phyloP scores from a whole-genome alignment of 1,140 invertebrate genomes.

The Drosophila albomicans region DNA sequence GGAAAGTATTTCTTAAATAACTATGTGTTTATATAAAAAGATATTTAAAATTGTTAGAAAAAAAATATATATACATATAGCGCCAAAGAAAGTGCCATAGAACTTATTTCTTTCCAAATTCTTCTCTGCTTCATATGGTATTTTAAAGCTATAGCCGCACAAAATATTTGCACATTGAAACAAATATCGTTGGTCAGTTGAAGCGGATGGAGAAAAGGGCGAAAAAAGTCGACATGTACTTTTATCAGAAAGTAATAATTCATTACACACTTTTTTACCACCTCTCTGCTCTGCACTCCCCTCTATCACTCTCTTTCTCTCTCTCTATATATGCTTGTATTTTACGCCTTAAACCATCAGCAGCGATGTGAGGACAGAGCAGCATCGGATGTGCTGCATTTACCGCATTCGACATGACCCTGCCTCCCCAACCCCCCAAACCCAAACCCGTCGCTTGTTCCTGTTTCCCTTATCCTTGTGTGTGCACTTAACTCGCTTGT shows the following conservation, averaged over 20 bases:
- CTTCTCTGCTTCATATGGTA: not conserved
- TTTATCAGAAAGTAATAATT: constrained; percentile 83
- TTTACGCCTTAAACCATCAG: constrained; percentile 55
- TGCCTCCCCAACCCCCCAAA: constrained; percentile 18
- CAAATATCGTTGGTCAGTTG: constrained; percentile 34
- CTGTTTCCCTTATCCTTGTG: constrained; percentile 23
- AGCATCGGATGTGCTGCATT: constrained; percentile 58
- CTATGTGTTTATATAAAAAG: too few species aligned
- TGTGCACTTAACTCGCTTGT: constrained; percentile 23
- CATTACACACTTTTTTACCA: constrained; percentile 77
- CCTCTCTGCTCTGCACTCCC: constrained; percentile 7
- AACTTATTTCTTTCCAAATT: not conserved
- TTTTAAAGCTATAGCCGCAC: constrained; percentile 31
- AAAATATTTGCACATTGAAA: constrained; percentile 19
- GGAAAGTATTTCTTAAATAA: too few species aligned
- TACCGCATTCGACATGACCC: constrained; percentile 65
- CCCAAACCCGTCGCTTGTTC: not conserved
- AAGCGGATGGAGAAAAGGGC: constrained; percentile 13
- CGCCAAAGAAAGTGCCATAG: too few species aligned
- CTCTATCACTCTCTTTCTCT: not conserved
- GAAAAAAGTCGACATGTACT: constrained; percentile 71
- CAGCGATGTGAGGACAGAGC: constrained; percentile 33
- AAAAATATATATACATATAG: too few species aligned
- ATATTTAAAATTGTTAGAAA: too few species aligned
- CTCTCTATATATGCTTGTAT: constrained; percentile 16